Evolutionary conservation across 2,113 vertebrate genomes (phyloP), one percentile per base, ranked within the genome.

Genomic region (Monarcha castaneiventris): DNA sequence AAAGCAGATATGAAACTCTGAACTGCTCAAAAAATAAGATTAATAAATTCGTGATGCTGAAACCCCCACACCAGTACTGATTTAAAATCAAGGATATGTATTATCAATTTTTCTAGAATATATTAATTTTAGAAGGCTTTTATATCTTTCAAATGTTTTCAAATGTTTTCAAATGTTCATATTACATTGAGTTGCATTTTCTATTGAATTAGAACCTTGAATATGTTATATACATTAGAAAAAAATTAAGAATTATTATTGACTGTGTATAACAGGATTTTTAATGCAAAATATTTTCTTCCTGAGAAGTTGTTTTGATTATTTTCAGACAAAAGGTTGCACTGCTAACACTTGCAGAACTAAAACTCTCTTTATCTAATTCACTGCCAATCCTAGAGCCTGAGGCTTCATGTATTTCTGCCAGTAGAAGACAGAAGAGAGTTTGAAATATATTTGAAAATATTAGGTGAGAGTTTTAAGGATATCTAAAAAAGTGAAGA

Each of bases 401-500:
- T 10, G 11, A 69, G 51, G 27, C 61, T 87, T 83, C 58, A 51
- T 1, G 1, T 61, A 58, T 81, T 97, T 93, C 85, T 92, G 27
- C 41, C 71, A 74, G 71, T 27, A 90, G 43, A 95, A 96, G 51
- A 90, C 48, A 94, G 62, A 95, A 75, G 37, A 75, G 67, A 74
- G 54, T 61, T 81, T 74, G 55, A 52, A 90, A 71, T 75, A 75
- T 80, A 74, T 95, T 68, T 84, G 39, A 75, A 85, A 84, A 88
- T 92, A 93, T 16, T 76, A 89, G n/a, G 32, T 79, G 35, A 69
- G 86, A 58, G n/a, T 79, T 79, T 94, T 90, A 62, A 74, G 21
- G 46, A 76, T 86, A 74, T 77, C 30, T 73, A 81, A 55, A 43
- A 75, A 94, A 48, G 21, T 15, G 35, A 93, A 85, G 32, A 90